Base-by-base conservation (phyloP, 2,888 invertebrate species). In the Drosophila niveifrons region DNA sequence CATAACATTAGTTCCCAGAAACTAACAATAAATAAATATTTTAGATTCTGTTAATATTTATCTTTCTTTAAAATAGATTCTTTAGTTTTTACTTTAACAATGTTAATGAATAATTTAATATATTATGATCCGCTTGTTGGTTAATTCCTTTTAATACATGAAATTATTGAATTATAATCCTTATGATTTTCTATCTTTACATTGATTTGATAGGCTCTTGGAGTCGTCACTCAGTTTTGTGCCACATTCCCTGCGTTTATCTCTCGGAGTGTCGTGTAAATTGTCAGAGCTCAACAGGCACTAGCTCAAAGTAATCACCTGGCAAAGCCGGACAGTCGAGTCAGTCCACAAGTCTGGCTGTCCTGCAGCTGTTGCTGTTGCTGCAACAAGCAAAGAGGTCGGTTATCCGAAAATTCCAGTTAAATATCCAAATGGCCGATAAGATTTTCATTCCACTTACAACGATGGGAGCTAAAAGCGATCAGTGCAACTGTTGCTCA, bases 401-500 rank as follows among this genome's bases (percentile, higher is more conserved):
- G 62, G 34, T 63, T 78, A 74, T 78, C 69, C 69, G 31, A 65
- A 84, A 84, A 89, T 89, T 79, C 80, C 85, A 76, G 72, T 78
- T 83, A 88, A 86, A 86, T 80, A 75, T 64, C 57, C 66, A 64
- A 61, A 58, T 72, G 74, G 72, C 52, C 72, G 80, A 88, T 88
- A 78, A 78, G 71, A 83, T 78, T 74, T 75, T n/a, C n/a, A n/a
- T n/a, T 82, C 70, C 67, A 46, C 59, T 67, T 59, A 62, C 46
- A 67, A 47, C 58, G 46, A 55, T 64, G 58, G 29, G 46, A 29
- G 23, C 50, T 36, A 46, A 66, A 59, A 52, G 65, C 59, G 48
- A 29, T 51, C 68, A 58, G 63, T 64, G 78, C 86, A 88, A 82
- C 88, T 79, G 83, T 70, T 73, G 88, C 80, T 86, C 90, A 88